Percentiles rank a stretch among this genome's conserved stretches.
Evolutionary conservation across 2,797 vertebrate genomes (phyloP).

Genomic region (Pagetopsis macropterus): DNA sequence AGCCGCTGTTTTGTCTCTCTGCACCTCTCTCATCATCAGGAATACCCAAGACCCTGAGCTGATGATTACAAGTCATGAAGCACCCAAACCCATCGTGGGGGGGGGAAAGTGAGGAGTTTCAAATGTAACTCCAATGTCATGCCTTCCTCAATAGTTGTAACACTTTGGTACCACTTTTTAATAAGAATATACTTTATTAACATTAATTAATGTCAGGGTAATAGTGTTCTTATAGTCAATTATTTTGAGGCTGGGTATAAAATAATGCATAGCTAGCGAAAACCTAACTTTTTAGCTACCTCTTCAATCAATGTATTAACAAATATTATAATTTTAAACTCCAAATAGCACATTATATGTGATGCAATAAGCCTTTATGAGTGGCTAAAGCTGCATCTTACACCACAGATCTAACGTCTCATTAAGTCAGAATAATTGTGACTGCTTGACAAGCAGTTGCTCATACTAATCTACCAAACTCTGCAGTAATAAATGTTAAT

Average conservation of each 20-base stretch:
- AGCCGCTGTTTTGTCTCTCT: conserved; percentile 67
- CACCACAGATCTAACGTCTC: neutral
- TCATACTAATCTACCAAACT: neutral
- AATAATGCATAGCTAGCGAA: neutral
- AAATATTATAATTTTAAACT: conserved; percentile 2
- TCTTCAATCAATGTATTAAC: neutral
- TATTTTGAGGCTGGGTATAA: neutral
- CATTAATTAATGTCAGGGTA: neutral
- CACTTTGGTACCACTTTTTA: conserved; percentile 26
- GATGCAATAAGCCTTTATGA: neutral
- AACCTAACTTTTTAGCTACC: neutral
- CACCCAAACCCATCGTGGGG: conserved; percentile 7
- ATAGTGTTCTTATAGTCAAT: neutral
- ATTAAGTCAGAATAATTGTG: neutral
- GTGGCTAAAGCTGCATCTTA: neutral
- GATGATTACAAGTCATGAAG: conserved; percentile 53
- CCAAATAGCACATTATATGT: neutral
- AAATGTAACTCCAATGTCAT: neutral
- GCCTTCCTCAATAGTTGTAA: neutral
- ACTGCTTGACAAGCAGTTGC: neutral
- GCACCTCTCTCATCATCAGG: conserved; percentile 34
- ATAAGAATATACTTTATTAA: conserved; percentile 2
- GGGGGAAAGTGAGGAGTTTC: neutral
- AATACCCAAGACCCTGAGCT: conserved; percentile 63
- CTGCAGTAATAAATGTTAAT: neutral